Base-by-base conservation (phyloP, 2,888 invertebrate species). In the Euzetes globulus region DNA sequence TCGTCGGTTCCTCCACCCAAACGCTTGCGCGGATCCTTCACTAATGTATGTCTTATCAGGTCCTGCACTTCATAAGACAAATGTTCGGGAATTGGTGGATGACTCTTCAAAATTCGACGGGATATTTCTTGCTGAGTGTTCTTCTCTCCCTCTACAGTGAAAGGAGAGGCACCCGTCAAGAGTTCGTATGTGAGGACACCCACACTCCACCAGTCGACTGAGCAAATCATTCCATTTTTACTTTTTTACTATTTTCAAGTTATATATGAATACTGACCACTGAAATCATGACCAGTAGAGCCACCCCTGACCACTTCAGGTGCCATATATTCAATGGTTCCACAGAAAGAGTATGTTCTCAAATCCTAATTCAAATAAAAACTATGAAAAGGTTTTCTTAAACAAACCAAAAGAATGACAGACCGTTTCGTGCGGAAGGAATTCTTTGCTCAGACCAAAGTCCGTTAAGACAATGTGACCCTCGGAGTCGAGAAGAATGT, bases 311-410 rank as follows among this genome's bases (percentile, higher is more conserved):
- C 87, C 45, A 88, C 86, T 82, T 88, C 92, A 0, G 93, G 96
- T 25, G 96, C 96, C 97, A 98, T 98, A 84, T 98, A 98, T 83
- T 98, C 97, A 80, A 97, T 92, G 77, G 97, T 98, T 22, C 98
- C 98, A 83, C 98, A 98, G 85, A 96, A 98, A 77, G 95, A 96
- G 85, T 95, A 95, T 0, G 98, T 92, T 77, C 95, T 85, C 81
- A 89, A 89, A 81, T 91, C 90, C 58, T 58, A 4, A 83, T 77
- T 76, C 75, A 72, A 74, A 73, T 75, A 71, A 27, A 74, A 71
- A 68, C 47, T 15, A 27, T 15, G 29, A 70, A 29, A 22, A 63
- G 19, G 7, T 45, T 45, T 22, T 37, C 22, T 58, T 5, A 37
- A 27, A 27, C 17, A 33, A 33, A 1, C 33, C 19, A 27, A 15